Percentiles rank a stretch among this genome's conserved stretches.
phyloP scores from a whole-genome alignment of 2,888 invertebrate species.

The Pyrrhia umbra region DNA sequence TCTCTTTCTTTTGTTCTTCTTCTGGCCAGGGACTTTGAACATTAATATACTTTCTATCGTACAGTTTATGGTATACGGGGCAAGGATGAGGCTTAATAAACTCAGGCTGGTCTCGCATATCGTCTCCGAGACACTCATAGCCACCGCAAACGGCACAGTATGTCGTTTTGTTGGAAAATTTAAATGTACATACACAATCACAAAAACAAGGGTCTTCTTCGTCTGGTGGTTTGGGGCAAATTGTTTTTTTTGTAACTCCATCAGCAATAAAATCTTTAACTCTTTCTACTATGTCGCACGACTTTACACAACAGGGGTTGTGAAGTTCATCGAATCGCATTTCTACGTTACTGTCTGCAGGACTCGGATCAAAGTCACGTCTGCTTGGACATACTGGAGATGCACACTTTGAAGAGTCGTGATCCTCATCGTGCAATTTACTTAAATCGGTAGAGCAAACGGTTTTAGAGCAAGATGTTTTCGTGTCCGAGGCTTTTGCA shows the following conservation, averaged over 20 bases:
- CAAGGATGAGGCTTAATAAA: conserved; percentile 83
- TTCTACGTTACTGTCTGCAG: conserved; percentile 82
- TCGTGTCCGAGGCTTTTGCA: conserved; percentile 64
- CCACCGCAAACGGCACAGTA: conserved; percentile 86
- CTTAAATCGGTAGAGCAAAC: conserved; percentile 66
- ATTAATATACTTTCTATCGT: conserved; percentile 78
- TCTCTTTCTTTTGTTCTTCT: conserved; percentile 63
- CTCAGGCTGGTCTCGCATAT: conserved; percentile 77
- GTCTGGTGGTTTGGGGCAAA: conserved; percentile 49
- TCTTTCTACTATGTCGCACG: conserved; percentile 80
- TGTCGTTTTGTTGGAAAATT: conserved; percentile 81
- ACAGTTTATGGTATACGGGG: conserved; percentile 85
- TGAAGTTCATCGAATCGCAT: conserved; percentile 77
- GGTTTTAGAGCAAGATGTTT: conserved; percentile 74
- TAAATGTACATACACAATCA: conserved; percentile 83
- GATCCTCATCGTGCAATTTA: conserved; percentile 25
- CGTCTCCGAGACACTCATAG: conserved; percentile 83
- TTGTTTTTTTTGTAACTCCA: conserved; percentile 68
- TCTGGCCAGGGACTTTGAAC: conserved; percentile 80
- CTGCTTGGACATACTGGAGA: conserved; percentile 69
- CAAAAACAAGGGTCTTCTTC: conserved; percentile 80
- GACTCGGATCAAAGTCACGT: conserved; percentile 71
- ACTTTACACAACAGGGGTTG: conserved; percentile 81
- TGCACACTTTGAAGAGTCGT: conserved; percentile 60
- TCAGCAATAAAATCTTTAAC: conserved; percentile 83